Evolutionary conservation across 1,140 invertebrate genomes (phyloP), one percentile per base, ranked within the genome.

Genomic region (Muscidifurax raptorellus): DNA sequence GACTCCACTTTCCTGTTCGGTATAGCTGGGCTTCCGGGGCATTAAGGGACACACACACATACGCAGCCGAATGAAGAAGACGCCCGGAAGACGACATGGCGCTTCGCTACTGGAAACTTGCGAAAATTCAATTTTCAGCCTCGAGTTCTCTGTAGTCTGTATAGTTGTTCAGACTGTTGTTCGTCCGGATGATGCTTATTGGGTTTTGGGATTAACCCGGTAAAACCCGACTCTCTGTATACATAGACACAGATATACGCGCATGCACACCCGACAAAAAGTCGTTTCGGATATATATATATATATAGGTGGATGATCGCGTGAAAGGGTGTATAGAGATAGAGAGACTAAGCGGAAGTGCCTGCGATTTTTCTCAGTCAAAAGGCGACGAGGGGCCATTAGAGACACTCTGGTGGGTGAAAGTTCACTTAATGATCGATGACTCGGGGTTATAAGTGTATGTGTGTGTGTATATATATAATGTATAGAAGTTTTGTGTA

Each of bases 291-390:
- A 40, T 6, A 6, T 10, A 40, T 10, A 10, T 40, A 2, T 40
- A 10, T 40, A 7, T 36, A 36, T 7, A 40, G 36, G 30, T 78
- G 5, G 22, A 79, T 7, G 59, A 27, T 67, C 30, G 36, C 52
- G 6, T 28, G n/a, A 66, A 78, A 80, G 4, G 22, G 25, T 10
- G 67, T 18, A 28, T 67, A 44, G n/a, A 77, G 64, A 40, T 30
- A 36, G 1, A 59, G n/a, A n/a, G 22, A n/a, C 81, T 78, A 86
- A 86, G 22, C 89, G 86, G 87, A 90, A 90, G 89, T 90, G 87
- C 87, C 85, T 86, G 89, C 89, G 86, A 91, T 91, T 91, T 91
- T 90, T 91, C 90, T 91, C 89, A 85, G 88, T 89, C 85, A 85
- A 83, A 85, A 87, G 86, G 59, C 6, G 52, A 82, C 47, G 74